Conservation (phyloP, 1,140 invertebrate species). For the Neodiprion lecontei region DNA sequence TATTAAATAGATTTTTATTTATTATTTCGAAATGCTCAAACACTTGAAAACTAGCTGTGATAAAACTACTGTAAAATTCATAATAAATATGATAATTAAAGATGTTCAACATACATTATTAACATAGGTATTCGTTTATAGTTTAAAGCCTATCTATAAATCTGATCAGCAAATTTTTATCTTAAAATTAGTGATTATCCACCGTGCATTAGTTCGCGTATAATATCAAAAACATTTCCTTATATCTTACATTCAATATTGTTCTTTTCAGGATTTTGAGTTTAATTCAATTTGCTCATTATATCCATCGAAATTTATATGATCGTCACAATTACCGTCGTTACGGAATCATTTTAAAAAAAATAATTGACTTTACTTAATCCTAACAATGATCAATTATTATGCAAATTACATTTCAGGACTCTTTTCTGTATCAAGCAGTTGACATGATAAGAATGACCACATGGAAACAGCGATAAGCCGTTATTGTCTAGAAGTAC, state of each 20-base stretch:
- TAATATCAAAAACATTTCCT: too few species aligned
- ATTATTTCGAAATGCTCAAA: neutral
- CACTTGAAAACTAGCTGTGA: neutral
- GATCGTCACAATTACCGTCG: too few species aligned
- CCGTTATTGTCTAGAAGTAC: conserved; percentile 55
- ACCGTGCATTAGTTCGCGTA: too few species aligned
- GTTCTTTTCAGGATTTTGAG: too few species aligned
- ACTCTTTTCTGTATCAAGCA: conserved; percentile 60
- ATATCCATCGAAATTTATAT: too few species aligned
- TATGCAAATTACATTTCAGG: conserved; percentile 52
- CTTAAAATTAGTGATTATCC: neutral
- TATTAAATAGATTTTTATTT: too few species aligned
- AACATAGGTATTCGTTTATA: neutral
- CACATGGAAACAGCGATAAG: conserved; percentile 56
- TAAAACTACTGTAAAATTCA: neutral
- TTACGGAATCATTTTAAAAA: too few species aligned
- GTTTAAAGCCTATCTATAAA: neutral
- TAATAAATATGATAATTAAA: conserved; percentile 3
- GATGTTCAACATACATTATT: conserved; percentile 2
- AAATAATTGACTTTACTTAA: too few species aligned
- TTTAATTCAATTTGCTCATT: too few species aligned
- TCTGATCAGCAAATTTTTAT: neutral
- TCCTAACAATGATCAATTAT: conserved; percentile 16
- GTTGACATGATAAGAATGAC: conserved; percentile 59
- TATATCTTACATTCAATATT: too few species aligned